Evolutionary conservation across 2,888 invertebrate genomes (phyloP).

Genomic region (Drosophila barbarae): DNA sequence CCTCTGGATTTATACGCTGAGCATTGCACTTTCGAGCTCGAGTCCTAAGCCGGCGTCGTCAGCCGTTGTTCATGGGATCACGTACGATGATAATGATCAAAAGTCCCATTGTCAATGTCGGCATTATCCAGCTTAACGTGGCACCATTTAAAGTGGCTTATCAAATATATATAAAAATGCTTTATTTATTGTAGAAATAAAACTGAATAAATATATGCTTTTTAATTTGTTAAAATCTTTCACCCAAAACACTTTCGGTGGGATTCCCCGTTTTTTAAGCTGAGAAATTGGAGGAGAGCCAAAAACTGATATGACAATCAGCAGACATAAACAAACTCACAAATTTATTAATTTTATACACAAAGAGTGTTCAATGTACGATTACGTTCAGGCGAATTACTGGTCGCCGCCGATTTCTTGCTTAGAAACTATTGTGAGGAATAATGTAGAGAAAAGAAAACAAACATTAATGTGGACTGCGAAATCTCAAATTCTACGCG

Average conservation of each 20-base stretch:
- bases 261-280: neutral
- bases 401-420: neutral
- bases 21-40: constrained; percentile 27
- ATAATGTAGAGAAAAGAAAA: neutral
- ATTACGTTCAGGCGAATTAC: neutral
- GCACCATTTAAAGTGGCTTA: constrained; percentile 2
- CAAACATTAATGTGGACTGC: neutral
- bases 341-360: neutral
- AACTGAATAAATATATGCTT: neutral
- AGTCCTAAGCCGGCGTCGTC: constrained; percentile 28
- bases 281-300: neutral
- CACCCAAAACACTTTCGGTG: neutral
- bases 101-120: constrained; percentile 34
- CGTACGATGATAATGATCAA: constrained; percentile 33
- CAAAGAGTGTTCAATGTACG: neutral
- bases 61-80: constrained; percentile 11
- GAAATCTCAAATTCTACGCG: neutral
- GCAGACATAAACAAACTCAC: neutral
- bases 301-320: neutral
- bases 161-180: neutral
- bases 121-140: constrained; percentile 11
- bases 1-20: constrained; percentile 9
- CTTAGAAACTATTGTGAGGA: neutral
- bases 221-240: neutral
- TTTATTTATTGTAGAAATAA: neutral